Evolutionary conservation across 2,888 invertebrate species (phyloP).

Genomic region (Hypomecis punctinalis): DNA sequence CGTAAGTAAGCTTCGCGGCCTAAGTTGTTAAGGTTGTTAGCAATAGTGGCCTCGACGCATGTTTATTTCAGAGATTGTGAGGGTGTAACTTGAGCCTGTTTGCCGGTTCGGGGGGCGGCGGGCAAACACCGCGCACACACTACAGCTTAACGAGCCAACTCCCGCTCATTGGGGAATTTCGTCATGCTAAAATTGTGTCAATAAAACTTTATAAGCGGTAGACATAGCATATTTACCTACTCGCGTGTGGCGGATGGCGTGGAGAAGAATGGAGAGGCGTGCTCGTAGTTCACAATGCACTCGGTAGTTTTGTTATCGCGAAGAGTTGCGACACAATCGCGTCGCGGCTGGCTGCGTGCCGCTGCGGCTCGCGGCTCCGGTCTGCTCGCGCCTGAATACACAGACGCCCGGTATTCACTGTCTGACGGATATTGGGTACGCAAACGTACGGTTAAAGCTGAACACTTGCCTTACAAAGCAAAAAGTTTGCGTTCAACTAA

Average conservation of each 20-base stretch:
- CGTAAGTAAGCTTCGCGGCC: conserved; percentile 66
- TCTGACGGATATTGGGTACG: conserved; percentile 73
- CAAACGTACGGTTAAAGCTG: conserved; percentile 68
- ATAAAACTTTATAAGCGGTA: conserved; percentile 60
- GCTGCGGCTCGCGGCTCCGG: conserved; percentile 32
- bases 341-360: conserved; percentile 30
- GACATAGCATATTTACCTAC: conserved; percentile 60
- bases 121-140: conserved; percentile 66
- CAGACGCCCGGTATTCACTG: conserved; percentile 59
- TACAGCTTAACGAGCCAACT: conserved; percentile 75
- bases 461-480: conserved; percentile 75
- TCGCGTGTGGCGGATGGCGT: conserved; percentile 37
- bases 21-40: conserved; percentile 71
- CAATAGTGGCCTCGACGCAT: conserved; percentile 71
- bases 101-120: conserved; percentile 71
- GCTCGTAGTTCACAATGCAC: conserved; percentile 53
- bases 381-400: conserved; percentile 65
- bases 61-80: conserved; percentile 79
- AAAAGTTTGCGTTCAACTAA: conserved; percentile 76
- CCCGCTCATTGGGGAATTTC: conserved; percentile 65
- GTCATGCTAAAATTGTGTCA: conserved; percentile 58
- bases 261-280: conserved; percentile 49
- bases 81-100: conserved; percentile 77
- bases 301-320: conserved; percentile 68
- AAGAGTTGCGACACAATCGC: conserved; percentile 57